Base-by-base conservation (phyloP, 2,113 vertebrate genomes). In the Sminthopsis crassicaudata region DNA sequence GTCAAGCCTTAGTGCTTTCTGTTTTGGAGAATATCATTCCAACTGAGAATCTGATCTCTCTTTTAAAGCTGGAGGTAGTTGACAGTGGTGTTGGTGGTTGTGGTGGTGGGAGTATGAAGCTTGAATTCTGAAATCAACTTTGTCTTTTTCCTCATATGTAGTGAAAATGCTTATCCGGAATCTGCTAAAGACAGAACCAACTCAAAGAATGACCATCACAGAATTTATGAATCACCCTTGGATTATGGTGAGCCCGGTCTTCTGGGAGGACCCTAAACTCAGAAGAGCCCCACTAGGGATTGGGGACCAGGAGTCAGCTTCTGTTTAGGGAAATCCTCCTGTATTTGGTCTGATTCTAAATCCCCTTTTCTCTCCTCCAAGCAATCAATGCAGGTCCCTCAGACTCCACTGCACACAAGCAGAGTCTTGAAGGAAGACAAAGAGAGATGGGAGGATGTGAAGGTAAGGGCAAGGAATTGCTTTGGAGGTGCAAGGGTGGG, bases 181-280 rank as follows among this genome's bases (percentile, higher is more conserved):
- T 96, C 98, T 99, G 95, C 99, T 99, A 93, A 99, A 99, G 97
- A 99, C 99, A 0, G 99, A 99, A 95, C 99, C 99, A 0, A 99
- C 99, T 7, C 99, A 99, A 97, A 99, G 99, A 94, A 99, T 99
- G 99, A 99, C 99, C 14, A 99, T 99, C 97, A 99, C 99, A 0
- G 99, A 99, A 98, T 99, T 99, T 94, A 99, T 99, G 99, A 99
- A 99, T 98, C 99, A 99, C 95, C 99, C 99, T 46, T 99, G 99
- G 99, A 99, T 99, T 98, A 99, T 99, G 98, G 99, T 99, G 96
- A 98, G 98, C 0, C 0, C 0, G 27, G 88, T 0, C 24, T 26
- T 46, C 2, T 0, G 3, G 0, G 27, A 46, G 53, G 16, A 27
- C 54, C 50, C 14, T 3, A 53, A 57, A 53, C 30, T 46, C 46